These are phyloP conservation scores for Hypercompe scribonia DNA, from an alignment of 2,888 invertebrate species.

Conservation along the genomic window DNA sequence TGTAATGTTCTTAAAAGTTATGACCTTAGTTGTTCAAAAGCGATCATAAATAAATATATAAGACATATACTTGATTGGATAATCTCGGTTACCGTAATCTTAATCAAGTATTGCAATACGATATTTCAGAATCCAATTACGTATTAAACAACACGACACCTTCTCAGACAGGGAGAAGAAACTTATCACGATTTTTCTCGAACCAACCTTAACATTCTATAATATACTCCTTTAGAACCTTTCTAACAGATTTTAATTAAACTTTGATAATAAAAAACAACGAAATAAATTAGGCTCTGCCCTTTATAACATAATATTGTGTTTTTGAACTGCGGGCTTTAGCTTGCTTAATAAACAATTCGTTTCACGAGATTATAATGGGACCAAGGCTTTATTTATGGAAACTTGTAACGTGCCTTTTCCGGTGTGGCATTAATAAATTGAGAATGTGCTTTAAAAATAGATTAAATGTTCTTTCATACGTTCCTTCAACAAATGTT, in stretches of 20 bases:
- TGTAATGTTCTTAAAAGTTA: no score
- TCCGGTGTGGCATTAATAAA: background rate
- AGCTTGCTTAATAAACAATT: constrained; percentile 7
- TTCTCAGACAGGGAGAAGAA: background rate
- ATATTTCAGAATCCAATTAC: background rate
- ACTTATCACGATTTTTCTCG: background rate
- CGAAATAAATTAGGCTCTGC: constrained; percentile 1
- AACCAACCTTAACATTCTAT: background rate
- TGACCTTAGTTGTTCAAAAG: no score
- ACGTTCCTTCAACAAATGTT: background rate
- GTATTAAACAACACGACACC: background rate
- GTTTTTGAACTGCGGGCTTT: constrained; percentile 13
- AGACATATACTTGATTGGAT: background rate
- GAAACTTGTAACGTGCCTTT: background rate
- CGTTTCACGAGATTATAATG: background rate
- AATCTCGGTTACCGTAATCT: background rate
- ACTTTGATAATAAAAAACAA: constrained; percentile 11
- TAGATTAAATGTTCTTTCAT: background rate
- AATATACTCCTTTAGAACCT: background rate
- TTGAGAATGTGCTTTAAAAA: background rate
- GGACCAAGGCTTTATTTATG: constrained; percentile 3
- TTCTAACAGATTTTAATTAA: constrained; percentile 7
- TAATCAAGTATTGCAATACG: background rate
- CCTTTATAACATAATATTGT: constrained; percentile 2
- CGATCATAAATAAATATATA: background rate